A percentile compares a stretch with the other conserved stretches of the same genome.
Conservation (phyloP, 2,113 vertebrate genomes). For the Oryzias javanicus region DNA sequence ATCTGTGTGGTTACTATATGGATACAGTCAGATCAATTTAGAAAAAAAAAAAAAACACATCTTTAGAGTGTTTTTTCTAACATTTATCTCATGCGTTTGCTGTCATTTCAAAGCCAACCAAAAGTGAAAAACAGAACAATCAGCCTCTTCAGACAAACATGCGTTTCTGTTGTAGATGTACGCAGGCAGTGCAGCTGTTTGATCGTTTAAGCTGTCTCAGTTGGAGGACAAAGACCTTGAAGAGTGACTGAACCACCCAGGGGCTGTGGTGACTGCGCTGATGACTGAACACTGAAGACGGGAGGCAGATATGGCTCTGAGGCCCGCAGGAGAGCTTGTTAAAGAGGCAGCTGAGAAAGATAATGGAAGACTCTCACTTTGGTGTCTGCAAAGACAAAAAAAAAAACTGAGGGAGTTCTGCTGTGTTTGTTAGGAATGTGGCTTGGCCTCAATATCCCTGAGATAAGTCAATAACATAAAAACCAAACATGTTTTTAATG, state of each 20-base stretch:
- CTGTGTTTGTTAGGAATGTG: conserved; percentile 1
- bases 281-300: conserved; percentile 48
- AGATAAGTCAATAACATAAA: conserved; percentile 9
- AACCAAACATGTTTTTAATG: not conserved
- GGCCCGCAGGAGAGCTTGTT: conserved; percentile 71
- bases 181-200: conserved; percentile 17
- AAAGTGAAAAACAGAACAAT: conserved; percentile 21
- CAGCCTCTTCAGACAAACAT: conserved; percentile 15
- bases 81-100: conserved; percentile 4
- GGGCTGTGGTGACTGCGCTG: conserved; percentile 37
- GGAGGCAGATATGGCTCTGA: conserved; percentile 42
- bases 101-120: conserved; percentile 17
- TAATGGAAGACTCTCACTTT: conserved; percentile 54
- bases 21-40: too few species aligned
- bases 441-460: conserved; percentile 3
- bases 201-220: conserved; percentile 24
- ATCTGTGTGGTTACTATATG: too few species aligned
- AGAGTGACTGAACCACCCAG: not conserved
- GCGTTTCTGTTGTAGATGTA: conserved; percentile 19
- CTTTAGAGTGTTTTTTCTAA: too few species aligned
- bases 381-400: conserved; percentile 29
- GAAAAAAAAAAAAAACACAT: too few species aligned
- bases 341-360: conserved; percentile 53
- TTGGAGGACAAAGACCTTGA: conserved; percentile 19
- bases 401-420: conserved; percentile 10